A percentile compares a stretch with the other conserved stretches of the same genome.
These are phyloP conservation scores for Gymnothorax reevesii DNA, from an alignment of 2,797 vertebrate genomes.

Conservation along the genomic window DNA sequence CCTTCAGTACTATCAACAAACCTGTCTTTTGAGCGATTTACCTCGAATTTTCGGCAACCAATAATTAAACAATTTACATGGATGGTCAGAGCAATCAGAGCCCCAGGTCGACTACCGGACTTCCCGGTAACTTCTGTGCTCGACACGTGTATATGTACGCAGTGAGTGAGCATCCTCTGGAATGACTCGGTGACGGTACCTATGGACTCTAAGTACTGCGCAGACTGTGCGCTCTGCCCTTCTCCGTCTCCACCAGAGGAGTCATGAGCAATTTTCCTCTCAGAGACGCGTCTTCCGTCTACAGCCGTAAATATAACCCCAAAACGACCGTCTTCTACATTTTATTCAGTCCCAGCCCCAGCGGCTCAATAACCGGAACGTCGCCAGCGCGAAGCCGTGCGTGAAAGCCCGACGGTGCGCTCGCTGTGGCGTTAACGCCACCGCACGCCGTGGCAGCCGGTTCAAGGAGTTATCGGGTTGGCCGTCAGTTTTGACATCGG, in stretches of 20 bases:
- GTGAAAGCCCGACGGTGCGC: conserved; percentile 56
- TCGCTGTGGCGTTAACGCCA: conserved; percentile 57
- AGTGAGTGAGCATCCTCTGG: conserved; percentile 1
- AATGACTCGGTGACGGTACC: conserved; percentile 39
- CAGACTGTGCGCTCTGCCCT: conserved; percentile 68
- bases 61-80: not conserved
- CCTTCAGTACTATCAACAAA: not conserved
- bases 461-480: conserved; percentile 73
- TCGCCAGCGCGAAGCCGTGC: conserved; percentile 44
- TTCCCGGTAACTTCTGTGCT: conserved; percentile 31
- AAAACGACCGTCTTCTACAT: conserved; percentile 52
- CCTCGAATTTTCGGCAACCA: not conserved
- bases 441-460: conserved; percentile 50
- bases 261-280: conserved; percentile 72
- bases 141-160: not conserved
- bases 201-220: conserved; percentile 65
- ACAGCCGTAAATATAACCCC: conserved; percentile 58
- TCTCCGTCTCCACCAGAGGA: conserved; percentile 66
- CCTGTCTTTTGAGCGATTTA: not conserved
- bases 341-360: conserved; percentile 34
- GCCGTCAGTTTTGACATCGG: conserved; percentile 75
- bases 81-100: not conserved
- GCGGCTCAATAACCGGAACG: conserved; percentile 33
- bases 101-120: not conserved
- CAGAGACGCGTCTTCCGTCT: conserved; percentile 72